Evolutionary conservation across 2,797 vertebrate genomes (phyloP).

Genomic region (Zenarchopterus dispar): DNA sequence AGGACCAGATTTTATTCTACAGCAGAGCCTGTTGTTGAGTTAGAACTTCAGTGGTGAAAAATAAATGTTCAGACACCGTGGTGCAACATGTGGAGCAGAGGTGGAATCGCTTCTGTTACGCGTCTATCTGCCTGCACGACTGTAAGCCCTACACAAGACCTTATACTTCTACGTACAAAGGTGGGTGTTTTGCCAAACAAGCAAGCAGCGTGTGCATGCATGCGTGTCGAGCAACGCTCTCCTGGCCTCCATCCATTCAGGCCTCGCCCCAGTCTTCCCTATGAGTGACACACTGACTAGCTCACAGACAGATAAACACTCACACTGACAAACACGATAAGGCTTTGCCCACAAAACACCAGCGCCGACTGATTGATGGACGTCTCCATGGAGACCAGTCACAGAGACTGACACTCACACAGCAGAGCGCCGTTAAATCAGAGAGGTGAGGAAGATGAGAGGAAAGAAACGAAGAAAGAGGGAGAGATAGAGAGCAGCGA

Average conservation of each 20-base stretch:
- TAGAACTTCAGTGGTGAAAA: slow-evolving; percentile 20
- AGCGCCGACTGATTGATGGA: slow-evolving; percentile 79
- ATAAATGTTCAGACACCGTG: slow-evolving; percentile 13
- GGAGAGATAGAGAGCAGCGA: slow-evolving; percentile 25
- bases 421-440: slow-evolving; percentile 45
- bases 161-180: slow-evolving; percentile 8
- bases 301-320: slow-evolving; percentile 74
- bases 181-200: slow-evolving; percentile 12
- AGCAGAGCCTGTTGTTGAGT: slow-evolving; percentile 8
- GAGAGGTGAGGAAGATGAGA: slow-evolving; percentile 33
- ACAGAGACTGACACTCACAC: slow-evolving; percentile 74
- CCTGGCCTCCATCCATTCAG: slow-evolving; percentile 42
- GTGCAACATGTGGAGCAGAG: slow-evolving; percentile 45
- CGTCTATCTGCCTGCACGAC: slow-evolving; percentile 5
- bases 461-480: background rate
- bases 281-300: slow-evolving; percentile 77
- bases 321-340: slow-evolving; percentile 79
- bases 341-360: slow-evolving; percentile 66
- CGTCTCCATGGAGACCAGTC: slow-evolving; percentile 82
- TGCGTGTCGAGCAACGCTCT: slow-evolving; percentile 28
- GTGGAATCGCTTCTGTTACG: slow-evolving; percentile 12
- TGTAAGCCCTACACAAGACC: slow-evolving; percentile 2
- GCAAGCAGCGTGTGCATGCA: slow-evolving; percentile 26
- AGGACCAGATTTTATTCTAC: background rate
- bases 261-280: slow-evolving; percentile 46